Evolutionary conservation across 2,113 vertebrate genomes (phyloP), one percentile per base, ranked within the genome.

Genomic region (Pelusios castaneus): DNA sequence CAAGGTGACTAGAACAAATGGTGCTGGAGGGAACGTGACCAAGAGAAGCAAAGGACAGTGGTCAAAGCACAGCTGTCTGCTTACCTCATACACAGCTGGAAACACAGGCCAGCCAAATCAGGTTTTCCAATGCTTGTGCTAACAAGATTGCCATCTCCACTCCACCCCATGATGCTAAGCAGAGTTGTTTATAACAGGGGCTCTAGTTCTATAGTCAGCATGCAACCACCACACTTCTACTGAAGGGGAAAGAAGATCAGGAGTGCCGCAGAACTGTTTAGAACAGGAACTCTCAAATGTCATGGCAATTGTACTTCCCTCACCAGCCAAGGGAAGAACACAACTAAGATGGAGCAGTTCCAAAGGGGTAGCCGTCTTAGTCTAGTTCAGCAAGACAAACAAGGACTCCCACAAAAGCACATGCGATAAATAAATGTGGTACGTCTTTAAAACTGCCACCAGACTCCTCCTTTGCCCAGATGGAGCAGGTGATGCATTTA

Each of bases 121-220:
- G 77, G 81, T 84, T 92, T 97, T 92, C 89, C 92, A 95, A 41
- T 82, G 91, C 75, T 78, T 80, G 81, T 5, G 63, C 73, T 92
- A 60, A 91, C 41, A 90, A 91, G 92, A 86, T 88, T 11, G 85
- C 25, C 82, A 54, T 1, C 49, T 60, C 92, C 89, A 31, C 89
- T 29, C 6, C 76, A 90, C 41, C 67, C 86, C 92, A 73, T 49
- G 63, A 56, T 19, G 47, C 14, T 11, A 93, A 82, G 49, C 22
- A 86, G 81, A 84, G 10, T 17, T n/a, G 34, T 70, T 41, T 82
- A 83, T 54, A 55, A 19, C 8, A 86, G 91, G 27, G 49, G 47
- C 3, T 88, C 29, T 5, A 43, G 25, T 94, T 83, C 82, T 89
- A 51, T 3, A 87, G 51, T 45, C 77, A 84, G 89, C 80, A 91